phyloP scores from a whole-genome alignment of 2,113 vertebrate species.

The Lipotes vexillifer region DNA sequence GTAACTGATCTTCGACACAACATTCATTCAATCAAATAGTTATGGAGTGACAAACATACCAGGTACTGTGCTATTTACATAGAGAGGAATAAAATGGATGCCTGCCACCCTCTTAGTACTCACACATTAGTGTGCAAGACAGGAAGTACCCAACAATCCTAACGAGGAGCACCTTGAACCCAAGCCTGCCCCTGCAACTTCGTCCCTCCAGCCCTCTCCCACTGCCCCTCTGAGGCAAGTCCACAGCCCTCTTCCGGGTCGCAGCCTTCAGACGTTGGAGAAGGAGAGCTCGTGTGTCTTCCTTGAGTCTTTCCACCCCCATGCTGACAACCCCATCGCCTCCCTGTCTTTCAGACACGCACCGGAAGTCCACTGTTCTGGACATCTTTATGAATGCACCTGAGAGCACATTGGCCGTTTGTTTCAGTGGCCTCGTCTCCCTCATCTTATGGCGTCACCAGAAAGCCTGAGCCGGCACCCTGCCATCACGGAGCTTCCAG shows the following conservation, averaged over 20 bases:
- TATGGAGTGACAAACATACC: background rate
- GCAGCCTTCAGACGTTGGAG: background rate
- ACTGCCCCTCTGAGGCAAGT: background rate
- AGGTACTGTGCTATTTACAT: background rate
- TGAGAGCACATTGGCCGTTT: background rate
- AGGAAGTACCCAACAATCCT: background rate
- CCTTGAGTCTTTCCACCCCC: background rate
- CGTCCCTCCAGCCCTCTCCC: background rate
- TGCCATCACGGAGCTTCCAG: background rate
- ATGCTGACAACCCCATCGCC: background rate
- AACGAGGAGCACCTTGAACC: background rate
- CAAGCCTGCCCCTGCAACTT: background rate
- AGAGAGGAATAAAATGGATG: background rate
- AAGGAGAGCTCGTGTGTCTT: background rate
- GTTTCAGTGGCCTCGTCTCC: background rate
- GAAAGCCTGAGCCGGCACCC: background rate
- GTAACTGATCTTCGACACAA: background rate
- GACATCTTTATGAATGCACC: background rate
- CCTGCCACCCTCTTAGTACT: background rate
- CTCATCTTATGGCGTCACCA: background rate
- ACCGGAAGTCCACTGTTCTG: background rate
- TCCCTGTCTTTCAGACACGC: background rate
- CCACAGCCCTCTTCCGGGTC: background rate
- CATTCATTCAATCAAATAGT: background rate
- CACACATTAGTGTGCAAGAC: background rate